Conservation (phyloP, 2,888 invertebrate species). For the Andrena bicolor region DNA sequence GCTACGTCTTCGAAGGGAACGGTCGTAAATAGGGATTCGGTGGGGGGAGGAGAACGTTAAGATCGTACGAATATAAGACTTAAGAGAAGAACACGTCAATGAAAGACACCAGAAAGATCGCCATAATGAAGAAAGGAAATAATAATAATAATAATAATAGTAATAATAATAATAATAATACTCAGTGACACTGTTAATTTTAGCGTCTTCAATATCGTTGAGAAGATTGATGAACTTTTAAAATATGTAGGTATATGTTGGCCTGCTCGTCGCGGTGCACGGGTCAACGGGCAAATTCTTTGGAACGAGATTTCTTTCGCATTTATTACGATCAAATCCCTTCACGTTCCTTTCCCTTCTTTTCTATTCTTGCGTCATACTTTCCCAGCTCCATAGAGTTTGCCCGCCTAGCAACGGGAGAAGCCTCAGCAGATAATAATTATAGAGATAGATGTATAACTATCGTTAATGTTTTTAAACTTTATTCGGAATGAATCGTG, state of each 20-base stretch:
- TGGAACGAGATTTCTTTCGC: constrained; percentile 34
- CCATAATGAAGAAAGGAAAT: constrained; percentile 30
- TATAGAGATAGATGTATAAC: constrained; percentile 75
- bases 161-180: constrained; percentile 55
- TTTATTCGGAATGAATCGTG: constrained; percentile 75
- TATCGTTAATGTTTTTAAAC: constrained; percentile 83
- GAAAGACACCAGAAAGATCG: constrained; percentile 36
- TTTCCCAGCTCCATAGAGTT: constrained; percentile 52
- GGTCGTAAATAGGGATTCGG: neutral
- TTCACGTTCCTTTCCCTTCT: neutral
- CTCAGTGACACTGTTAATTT: constrained; percentile 62
- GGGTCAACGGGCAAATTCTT: constrained; percentile 46
- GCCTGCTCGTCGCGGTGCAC: constrained; percentile 45
- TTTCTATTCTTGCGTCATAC: neutral
- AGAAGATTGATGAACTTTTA: constrained; percentile 35
- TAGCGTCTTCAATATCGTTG: constrained; percentile 46
- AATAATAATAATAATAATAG: constrained; percentile 62
- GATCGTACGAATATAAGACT: constrained; percentile 33
- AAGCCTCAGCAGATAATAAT: constrained; percentile 66
- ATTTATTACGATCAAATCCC: constrained; percentile 1
- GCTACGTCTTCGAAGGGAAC: neutral
- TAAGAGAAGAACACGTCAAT: constrained; percentile 25
- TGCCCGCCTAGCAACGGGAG: constrained; percentile 48
- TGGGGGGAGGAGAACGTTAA: constrained; percentile 1
- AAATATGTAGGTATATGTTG: constrained; percentile 21